Evolutionary conservation across 2,888 invertebrate genomes (phyloP).

Genomic region (Parnassius orleans): DNA sequence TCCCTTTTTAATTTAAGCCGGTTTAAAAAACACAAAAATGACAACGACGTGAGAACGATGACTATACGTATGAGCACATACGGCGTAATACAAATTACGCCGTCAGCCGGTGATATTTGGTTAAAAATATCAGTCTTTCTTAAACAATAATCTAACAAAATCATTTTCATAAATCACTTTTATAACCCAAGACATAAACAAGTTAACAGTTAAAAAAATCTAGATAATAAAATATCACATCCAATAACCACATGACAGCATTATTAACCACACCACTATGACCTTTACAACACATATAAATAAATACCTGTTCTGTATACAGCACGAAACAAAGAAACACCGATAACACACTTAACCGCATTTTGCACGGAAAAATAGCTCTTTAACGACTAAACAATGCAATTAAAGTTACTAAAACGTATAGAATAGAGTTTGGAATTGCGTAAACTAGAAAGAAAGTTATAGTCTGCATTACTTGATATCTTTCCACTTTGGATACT

Average conservation of each 20-base stretch:
- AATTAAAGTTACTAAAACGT: background rate
- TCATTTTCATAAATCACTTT: too few relatives aligned
- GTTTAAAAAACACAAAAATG: too few relatives aligned
- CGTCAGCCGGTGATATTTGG: too few relatives aligned
- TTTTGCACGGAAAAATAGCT: slow-evolving; percentile 12
- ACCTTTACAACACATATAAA: slow-evolving; percentile 4
- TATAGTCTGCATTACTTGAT: background rate
- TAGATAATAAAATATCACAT: too few relatives aligned
- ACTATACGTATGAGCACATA: too few relatives aligned
- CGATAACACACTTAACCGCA: slow-evolving; percentile 21
- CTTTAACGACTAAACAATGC: background rate
- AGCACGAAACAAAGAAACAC: slow-evolving; percentile 29
- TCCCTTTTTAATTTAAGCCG: too few relatives aligned
- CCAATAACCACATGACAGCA: background rate
- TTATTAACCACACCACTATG: background rate
- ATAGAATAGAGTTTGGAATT: background rate
- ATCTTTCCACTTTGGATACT: background rate
- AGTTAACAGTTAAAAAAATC: too few relatives aligned
- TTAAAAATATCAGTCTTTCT: too few relatives aligned
- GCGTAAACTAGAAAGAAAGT: background rate
- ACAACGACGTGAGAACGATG: too few relatives aligned
- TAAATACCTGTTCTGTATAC: slow-evolving; percentile 31
- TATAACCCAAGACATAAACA: too few relatives aligned
- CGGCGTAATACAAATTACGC: too few relatives aligned
- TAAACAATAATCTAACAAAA: too few relatives aligned